Percentiles rank a stretch among this genome's conserved stretches.
phyloP scores from a whole-genome alignment of 2,113 vertebrate species.

The Puma concolor region DNA sequence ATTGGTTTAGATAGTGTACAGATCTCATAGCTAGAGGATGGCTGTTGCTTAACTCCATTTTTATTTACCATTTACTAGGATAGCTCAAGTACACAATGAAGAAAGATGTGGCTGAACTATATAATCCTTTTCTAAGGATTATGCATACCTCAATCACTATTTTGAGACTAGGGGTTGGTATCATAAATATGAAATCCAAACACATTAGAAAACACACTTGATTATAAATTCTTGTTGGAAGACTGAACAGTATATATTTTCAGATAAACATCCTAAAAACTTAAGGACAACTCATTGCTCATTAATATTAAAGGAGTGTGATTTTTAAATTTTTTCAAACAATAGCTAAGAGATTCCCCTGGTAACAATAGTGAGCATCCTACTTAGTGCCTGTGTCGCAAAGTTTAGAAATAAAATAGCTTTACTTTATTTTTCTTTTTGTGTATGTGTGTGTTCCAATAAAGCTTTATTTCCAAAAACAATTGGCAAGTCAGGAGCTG shows the following conservation, averaged over 20 bases:
- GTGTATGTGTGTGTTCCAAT: neutral
- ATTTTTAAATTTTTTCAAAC: neutral
- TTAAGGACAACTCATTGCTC: neutral
- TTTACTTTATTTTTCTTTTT: neutral
- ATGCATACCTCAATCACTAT: neutral
- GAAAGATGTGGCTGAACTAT: neutral
- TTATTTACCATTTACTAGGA: neutral
- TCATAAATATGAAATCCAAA: slow-evolving; percentile 4
- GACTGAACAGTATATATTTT: neutral
- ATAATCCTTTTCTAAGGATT: neutral
- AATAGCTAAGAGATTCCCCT: neutral
- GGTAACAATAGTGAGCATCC: neutral
- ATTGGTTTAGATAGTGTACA: neutral
- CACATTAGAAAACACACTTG: neutral
- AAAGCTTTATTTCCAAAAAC: neutral
- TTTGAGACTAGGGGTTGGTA: neutral
- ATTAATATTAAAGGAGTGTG: neutral
- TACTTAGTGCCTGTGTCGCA: neutral
- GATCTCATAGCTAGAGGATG: neutral
- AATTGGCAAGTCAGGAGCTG: neutral
- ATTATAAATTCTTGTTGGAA: neutral
- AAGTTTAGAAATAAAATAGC: slow-evolving; percentile 1
- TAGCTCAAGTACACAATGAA: neutral
- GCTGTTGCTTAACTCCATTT: neutral
- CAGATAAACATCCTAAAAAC: neutral